These are phyloP conservation scores for Mus minutoides DNA, from an alignment of 2,797 vertebrate genomes.

Conservation along the genomic window DNA sequence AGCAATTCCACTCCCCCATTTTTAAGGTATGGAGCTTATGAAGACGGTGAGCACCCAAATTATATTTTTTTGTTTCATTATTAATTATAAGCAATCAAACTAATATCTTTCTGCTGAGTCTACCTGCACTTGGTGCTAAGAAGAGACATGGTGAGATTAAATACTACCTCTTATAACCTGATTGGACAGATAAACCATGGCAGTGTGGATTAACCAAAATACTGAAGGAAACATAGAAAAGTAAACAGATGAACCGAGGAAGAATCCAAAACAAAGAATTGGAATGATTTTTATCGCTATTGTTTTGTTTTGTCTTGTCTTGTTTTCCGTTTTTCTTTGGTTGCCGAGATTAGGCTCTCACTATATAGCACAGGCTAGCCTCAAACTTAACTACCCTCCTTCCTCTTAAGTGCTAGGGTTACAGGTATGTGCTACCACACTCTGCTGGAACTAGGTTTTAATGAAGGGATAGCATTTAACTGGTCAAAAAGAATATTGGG, in stretches of 20 bases:
- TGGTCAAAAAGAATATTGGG: background rate
- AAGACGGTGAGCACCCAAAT: background rate
- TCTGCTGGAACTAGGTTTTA: background rate
- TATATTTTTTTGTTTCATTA: slow-evolving; percentile 48
- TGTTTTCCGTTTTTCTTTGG: background rate
- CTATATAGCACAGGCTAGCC: background rate
- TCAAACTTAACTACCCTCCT: background rate
- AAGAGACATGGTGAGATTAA: background rate
- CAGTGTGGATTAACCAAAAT: slow-evolving; percentile 11
- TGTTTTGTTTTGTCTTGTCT: background rate
- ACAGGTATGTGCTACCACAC: background rate
- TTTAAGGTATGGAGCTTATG: background rate
- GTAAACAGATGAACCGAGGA: background rate
- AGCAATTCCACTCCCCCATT: background rate
- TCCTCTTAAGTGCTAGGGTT: background rate
- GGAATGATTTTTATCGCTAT: background rate
- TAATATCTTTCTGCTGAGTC: background rate
- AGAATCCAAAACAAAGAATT: slow-evolving; percentile 49
- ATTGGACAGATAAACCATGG: background rate
- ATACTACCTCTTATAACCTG: slow-evolving; percentile 23
- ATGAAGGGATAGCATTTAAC: slow-evolving; percentile 39
- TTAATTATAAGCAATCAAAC: slow-evolving; percentile 22
- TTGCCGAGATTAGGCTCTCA: background rate
- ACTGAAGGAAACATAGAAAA: slow-evolving; percentile 3
- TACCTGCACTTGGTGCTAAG: slow-evolving; percentile 5